Percentiles rank a stretch among this genome's conserved stretches.
Evolutionary conservation across 1,140 invertebrate species (phyloP).

Genomic region (Notospermus geniculatus): DNA sequence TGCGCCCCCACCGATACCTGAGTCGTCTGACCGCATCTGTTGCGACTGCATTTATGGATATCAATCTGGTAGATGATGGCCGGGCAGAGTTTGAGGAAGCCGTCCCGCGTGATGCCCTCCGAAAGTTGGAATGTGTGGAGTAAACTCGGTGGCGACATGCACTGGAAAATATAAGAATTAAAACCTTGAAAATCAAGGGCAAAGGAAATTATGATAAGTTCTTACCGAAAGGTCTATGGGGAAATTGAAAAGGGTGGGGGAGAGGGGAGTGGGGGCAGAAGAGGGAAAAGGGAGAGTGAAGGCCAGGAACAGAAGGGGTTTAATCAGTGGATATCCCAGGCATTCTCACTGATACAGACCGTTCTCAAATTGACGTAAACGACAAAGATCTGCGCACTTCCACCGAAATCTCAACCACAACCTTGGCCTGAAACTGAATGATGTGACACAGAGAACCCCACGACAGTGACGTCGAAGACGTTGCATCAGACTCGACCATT

Average conservation of each 20-base stretch:
- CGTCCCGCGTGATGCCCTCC: slow-evolving; percentile 51
- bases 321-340: no score
- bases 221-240: background rate
- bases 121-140: background rate
- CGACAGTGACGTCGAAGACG: no score
- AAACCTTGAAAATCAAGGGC: background rate
- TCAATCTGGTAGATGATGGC: slow-evolving; percentile 63
- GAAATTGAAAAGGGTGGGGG: background rate
- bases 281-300: slow-evolving; percentile 5
- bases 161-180: slow-evolving; percentile 2
- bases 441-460: no score
- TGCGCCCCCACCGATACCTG: background rate
- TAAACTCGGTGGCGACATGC: background rate
- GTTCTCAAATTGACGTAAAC: no score
- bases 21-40: background rate
- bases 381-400: no score
- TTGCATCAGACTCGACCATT: no score
- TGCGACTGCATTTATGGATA: slow-evolving; percentile 42
- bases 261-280: slow-evolving; percentile 7
- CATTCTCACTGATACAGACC: no score
- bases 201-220: background rate
- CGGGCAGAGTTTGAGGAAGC: slow-evolving; percentile 66
- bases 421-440: no score
- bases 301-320: slow-evolving; percentile 1
- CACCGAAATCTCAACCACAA: no score